Base-by-base conservation (phyloP, 2,113 vertebrate genomes). In the Bujurquina vittata region DNA sequence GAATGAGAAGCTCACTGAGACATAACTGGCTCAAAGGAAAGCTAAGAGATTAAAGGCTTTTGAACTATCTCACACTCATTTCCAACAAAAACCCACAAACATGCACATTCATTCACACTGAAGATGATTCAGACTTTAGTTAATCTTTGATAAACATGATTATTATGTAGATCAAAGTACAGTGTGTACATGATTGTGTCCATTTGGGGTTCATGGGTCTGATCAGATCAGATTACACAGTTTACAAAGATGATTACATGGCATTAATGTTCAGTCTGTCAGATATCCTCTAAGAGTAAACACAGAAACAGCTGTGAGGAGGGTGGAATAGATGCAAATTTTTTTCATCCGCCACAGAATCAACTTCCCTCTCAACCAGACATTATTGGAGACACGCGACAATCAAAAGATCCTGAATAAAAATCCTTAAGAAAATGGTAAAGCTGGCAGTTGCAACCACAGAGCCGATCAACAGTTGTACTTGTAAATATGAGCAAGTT, bases 81-180 rank as follows among this genome's bases (percentile, higher is more conserved):
- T 58, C 20, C 59, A 20, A 22, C 29, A 18, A 15, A 72, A 79
- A 62, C 63, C 58, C 73, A 77, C 40, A 79, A 35, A 63, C 26
- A 63, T 7, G 10, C n/a, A 72, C 56, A 29, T 17, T 9, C 46
- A 31, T 12, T 46, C 61, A 72, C 61, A 40, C 23, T 59, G 18
- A 37, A 54, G 31, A 55, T 60, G 12, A 58, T 75, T 83, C 67
- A 31, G 40, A 57, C 61, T 80, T 29, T 46, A 29, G 5, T 78
- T 54, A 26, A 83, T 72, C 75, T 59, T 55, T 33, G 43, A 63
- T 75, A 80, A 77, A 80, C 46, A 62, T 31, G 20, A 79, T 80
- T 35, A 80, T 55, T 75, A 26, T 67, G 43, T 35, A 59, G 76
- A 77, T 85, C 59, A 77, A 67, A 69, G 73, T 9, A 23, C n/a